phyloP scores from a whole-genome alignment of 2,797 vertebrate species.

The Chaetodon trifasciatus region DNA sequence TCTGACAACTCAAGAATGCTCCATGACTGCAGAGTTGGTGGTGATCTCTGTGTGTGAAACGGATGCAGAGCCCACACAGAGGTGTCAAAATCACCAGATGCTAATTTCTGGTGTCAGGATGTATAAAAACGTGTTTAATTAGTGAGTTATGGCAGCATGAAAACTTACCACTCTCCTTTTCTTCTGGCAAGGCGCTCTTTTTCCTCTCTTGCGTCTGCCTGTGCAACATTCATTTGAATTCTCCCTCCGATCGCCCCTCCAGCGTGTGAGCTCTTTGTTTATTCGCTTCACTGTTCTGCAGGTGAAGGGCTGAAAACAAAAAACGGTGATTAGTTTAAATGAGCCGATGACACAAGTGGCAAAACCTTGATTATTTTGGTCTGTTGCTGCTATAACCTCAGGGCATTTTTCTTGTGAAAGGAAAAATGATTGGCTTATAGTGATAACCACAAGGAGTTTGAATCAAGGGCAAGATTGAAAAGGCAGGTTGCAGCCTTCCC shows the following conservation, averaged over 20 bases:
- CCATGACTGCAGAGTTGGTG: neutral
- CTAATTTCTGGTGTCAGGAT: neutral
- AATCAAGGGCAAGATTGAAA: slow-evolving; percentile 44
- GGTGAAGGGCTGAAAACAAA: slow-evolving; percentile 32
- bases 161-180: neutral
- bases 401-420: slow-evolving; percentile 10
- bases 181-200: neutral
- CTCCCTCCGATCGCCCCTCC: neutral
- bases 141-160: neutral
- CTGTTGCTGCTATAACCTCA: slow-evolving; percentile 14
- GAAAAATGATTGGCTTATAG: slow-evolving; percentile 23
- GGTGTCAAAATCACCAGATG: neutral
- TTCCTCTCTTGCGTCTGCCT: neutral
- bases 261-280: slow-evolving; percentile 3
- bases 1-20: neutral
- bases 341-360: slow-evolving; percentile 25
- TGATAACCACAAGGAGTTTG: slow-evolving; percentile 6
- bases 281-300: slow-evolving; percentile 22
- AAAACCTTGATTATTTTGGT: slow-evolving; percentile 33
- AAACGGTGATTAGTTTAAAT: slow-evolving; percentile 40
- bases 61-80: neutral
- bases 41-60: neutral
- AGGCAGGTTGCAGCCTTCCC: slow-evolving; percentile 8
- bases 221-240: slow-evolving; percentile 24
- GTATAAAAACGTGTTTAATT: neutral